Percentiles rank a stretch among this genome's conserved stretches.
Conservation (phyloP, 2,888 invertebrate genomes). For the Synergus laeviventris region DNA sequence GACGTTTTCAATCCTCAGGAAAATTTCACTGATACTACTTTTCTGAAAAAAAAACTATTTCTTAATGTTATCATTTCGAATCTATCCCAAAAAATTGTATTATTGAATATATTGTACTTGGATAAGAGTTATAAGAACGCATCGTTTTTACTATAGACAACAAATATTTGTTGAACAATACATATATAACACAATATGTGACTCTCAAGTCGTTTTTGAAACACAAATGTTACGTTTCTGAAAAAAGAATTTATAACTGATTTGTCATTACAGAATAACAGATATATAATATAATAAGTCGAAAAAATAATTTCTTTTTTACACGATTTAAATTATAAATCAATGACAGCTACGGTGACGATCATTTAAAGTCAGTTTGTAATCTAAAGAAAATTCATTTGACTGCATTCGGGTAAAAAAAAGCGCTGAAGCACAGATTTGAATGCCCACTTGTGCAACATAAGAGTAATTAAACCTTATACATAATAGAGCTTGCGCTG, state of each 20-base stretch:
- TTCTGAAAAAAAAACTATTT: no score
- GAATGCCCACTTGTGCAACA: slow-evolving; percentile 54
- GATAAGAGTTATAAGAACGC: not conserved
- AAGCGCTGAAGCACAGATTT: slow-evolving; percentile 39
- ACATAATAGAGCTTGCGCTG: slow-evolving; percentile 73
- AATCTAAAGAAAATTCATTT: slow-evolving; percentile 1
- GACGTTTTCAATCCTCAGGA: slow-evolving; percentile 6
- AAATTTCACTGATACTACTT: not conserved
- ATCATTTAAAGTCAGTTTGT: slow-evolving; percentile 9
- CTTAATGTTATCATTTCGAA: no score
- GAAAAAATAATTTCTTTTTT: not conserved
- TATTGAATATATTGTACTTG: not conserved
- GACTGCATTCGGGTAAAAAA: slow-evolving; percentile 14
- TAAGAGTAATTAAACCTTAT: slow-evolving; percentile 68
- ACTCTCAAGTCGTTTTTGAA: slow-evolving; percentile 9
- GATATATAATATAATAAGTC: slow-evolving; percentile 3
- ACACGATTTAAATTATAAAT: not conserved
- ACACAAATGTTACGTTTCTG: not conserved
- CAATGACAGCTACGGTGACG: not conserved
- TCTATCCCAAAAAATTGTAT: not conserved
- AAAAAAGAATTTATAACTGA: slow-evolving; percentile 29
- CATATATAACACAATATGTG: not conserved
- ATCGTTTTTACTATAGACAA: slow-evolving; percentile 15
- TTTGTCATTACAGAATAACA: slow-evolving; percentile 8
- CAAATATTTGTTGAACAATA: slow-evolving; percentile 23